Evolutionary conservation across 1,140 invertebrate genomes (phyloP), one percentile per base, ranked within the genome.

Genomic region (Halyomorpha halys): DNA sequence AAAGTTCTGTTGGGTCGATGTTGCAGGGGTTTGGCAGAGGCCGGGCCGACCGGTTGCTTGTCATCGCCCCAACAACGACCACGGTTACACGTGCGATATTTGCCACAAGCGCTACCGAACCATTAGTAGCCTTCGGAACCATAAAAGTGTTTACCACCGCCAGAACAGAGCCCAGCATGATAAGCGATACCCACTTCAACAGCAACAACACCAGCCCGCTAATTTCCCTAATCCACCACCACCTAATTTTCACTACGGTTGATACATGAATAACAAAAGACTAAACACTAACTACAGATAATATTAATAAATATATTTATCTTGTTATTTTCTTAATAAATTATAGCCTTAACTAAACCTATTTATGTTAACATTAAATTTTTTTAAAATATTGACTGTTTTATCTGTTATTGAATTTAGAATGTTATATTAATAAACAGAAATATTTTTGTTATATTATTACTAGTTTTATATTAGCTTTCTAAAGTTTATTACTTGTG

Each of bases 41-140:
- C 61, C 61, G 27, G 65, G 61, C 21, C 61, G 65, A 27, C 65
- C 61, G n/a, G 65, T 63, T 61, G 53, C 34, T 63, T 44, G 53
- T 78, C 87, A 88, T 81, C 80, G 86, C 71, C 87, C 87, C 69
- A 87, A 86, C 74, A 83, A 86, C 78, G 86, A 89, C 78, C 86
- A 86, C 68, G 66, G 63, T 59, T 65, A 66, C 21, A 86, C 89
- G 72, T 91, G 89, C 82, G 89, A 88, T 79, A 89, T 90, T 76
- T 91, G 88, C 80, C 88, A 87, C 74, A 83, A 88, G 72, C 86
- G 89, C 69, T 91, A 90, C 80, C 89, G 87, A 78, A 89, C 87
- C 74, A 81, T 90, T 71, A 90, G 90, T 79, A 89, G 86, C 73
- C 81, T 90, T 68, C 80, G 89, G 71, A 90, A 90, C 79, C 89